Conservation (phyloP, 2,888 invertebrate species). For the Andrena flavipes region DNA sequence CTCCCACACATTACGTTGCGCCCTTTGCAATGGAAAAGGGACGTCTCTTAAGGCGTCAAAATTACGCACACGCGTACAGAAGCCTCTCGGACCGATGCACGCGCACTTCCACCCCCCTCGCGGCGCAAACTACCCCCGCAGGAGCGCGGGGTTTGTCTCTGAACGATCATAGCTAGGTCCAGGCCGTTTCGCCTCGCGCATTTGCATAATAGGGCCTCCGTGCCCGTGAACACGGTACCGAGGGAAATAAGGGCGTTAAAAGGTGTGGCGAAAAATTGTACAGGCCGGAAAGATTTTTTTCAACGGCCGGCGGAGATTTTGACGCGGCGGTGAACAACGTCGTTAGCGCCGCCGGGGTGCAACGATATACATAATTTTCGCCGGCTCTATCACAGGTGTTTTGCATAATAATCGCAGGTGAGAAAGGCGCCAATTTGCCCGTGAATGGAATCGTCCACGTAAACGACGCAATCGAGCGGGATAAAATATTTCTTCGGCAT, state of each 20-base stretch:
- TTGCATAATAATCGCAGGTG: slow-evolving; percentile 41
- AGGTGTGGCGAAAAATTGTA: slow-evolving; percentile 72
- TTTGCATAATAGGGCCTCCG: slow-evolving; percentile 78
- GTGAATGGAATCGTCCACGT: slow-evolving; percentile 4
- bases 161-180: slow-evolving; percentile 77
- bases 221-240: slow-evolving; percentile 73
- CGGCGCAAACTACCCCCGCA: slow-evolving; percentile 68
- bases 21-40: background rate
- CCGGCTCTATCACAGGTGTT: background rate
- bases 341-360: slow-evolving; percentile 15
- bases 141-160: slow-evolving; percentile 70
- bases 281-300: slow-evolving; percentile 65
- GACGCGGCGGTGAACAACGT: slow-evolving; percentile 42
- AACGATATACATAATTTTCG: slow-evolving; percentile 40
- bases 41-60: background rate
- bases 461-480: slow-evolving; percentile 19
- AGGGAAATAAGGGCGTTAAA: slow-evolving; percentile 77
- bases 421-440: background rate
- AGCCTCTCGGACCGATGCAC: slow-evolving; percentile 34
- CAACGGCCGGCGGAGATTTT: slow-evolving; percentile 45
- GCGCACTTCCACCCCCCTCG: slow-evolving; percentile 43
- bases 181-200: slow-evolving; percentile 76
- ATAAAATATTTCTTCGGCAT: background rate
- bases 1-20: background rate
- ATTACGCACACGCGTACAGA: background rate